Conservation (phyloP, 1,140 invertebrate species). For the Eupeodes corollae region DNA sequence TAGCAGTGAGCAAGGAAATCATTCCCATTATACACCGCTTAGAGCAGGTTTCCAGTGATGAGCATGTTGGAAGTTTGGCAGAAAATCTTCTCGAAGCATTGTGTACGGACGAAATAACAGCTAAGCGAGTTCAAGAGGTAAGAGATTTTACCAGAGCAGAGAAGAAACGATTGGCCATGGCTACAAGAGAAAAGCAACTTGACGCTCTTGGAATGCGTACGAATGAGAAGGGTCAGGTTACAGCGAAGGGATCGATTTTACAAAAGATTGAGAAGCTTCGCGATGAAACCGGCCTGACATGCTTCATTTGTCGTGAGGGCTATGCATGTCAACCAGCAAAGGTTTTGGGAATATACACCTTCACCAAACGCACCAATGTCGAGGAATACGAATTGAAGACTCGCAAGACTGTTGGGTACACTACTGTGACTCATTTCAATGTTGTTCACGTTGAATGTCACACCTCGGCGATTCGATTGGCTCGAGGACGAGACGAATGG, state of each 20-base stretch:
- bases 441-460: slow-evolving; percentile 97
- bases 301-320: slow-evolving; percentile 95
- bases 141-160: slow-evolving; percentile 84
- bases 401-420: slow-evolving; percentile 74
- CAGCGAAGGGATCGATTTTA: slow-evolving; percentile 76
- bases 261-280: slow-evolving; percentile 91
- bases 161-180: slow-evolving; percentile 96
- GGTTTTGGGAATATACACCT: slow-evolving; percentile 93
- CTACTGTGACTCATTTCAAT: slow-evolving; percentile 96
- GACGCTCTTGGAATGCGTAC: slow-evolving; percentile 91
- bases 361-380: slow-evolving; percentile 89
- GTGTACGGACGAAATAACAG: slow-evolving; percentile 69
- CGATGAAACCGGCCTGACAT: slow-evolving; percentile 90
- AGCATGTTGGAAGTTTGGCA: slow-evolving; percentile 91
- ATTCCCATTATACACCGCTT: slow-evolving; percentile 88
- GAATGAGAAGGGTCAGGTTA: slow-evolving; percentile 87
- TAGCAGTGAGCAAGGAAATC: slow-evolving; percentile 71
- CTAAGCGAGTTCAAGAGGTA: slow-evolving; percentile 79
- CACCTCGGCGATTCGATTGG: slow-evolving; percentile 78
- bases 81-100: slow-evolving; percentile 90
- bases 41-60: slow-evolving; percentile 94
- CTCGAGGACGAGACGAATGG: slow-evolving; percentile 83
- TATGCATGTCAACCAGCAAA: slow-evolving; percentile 90
- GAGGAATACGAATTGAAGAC: slow-evolving; percentile 86
- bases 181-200: slow-evolving; percentile 90